Evolutionary conservation across 2,888 invertebrate genomes (phyloP).

Genomic region (Timandra comae): DNA sequence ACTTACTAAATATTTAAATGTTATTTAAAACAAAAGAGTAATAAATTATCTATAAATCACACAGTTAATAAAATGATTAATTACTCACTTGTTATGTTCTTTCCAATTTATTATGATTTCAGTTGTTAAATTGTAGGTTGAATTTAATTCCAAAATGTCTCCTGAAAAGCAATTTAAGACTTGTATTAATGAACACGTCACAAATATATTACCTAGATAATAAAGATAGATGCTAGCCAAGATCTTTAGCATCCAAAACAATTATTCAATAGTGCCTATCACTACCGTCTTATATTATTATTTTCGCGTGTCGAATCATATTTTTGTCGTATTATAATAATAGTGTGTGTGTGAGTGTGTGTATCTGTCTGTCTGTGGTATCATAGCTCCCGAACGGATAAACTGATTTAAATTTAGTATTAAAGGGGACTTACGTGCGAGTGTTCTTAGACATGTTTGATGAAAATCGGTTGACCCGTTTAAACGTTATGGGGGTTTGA

Average conservation of each 20-base stretch:
- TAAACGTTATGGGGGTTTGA: no score
- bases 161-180: constrained; percentile 35
- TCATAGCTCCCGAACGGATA: no score
- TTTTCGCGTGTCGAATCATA: not conserved
- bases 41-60: no score
- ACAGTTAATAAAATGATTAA: no score
- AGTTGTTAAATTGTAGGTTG: constrained; percentile 36
- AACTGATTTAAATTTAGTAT: no score
- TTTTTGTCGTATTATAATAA: not conserved
- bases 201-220: not conserved
- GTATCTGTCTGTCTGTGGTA: no score
- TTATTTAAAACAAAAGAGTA: not conserved
- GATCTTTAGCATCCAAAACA: not conserved
- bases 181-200: not conserved
- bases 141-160: constrained; percentile 30
- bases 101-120: constrained; percentile 25
- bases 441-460: no score
- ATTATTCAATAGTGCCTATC: not conserved
- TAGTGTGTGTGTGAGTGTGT: no score
- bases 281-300: not conserved
- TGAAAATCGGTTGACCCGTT: no score
- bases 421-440: no score
- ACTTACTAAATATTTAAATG: not conserved
- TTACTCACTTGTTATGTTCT: constrained; percentile 32
- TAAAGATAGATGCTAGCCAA: no score